Conservation (phyloP, 1,140 invertebrate genomes). For the Zaprionus africanus region DNA sequence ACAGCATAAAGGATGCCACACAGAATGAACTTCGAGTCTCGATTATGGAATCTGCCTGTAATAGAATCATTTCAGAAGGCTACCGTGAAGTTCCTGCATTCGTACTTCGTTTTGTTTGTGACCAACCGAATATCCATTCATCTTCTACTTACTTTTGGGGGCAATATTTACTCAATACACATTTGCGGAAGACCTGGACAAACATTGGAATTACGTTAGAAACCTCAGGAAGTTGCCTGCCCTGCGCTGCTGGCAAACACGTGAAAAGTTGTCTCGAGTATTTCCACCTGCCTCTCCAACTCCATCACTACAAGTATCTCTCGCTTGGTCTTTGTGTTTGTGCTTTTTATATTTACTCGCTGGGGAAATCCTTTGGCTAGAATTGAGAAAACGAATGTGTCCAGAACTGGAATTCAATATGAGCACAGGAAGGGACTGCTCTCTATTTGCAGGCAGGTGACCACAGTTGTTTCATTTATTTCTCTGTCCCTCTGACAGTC, state of each 20-base stretch:
- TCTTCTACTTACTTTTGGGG: constrained; percentile 19
- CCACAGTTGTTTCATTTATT: constrained; percentile 22
- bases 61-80: not conserved
- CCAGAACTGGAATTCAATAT: constrained; percentile 26
- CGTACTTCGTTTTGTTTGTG: not conserved
- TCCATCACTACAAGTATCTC: not conserved
- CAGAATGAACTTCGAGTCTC: not conserved
- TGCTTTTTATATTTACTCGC: constrained; percentile 14
- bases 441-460: constrained; percentile 13
- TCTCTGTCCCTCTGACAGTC: constrained; percentile 7
- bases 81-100: not conserved
- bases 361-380: constrained; percentile 10
- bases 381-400: constrained; percentile 18
- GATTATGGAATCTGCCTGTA: not conserved
- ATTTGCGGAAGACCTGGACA: constrained; percentile 8
- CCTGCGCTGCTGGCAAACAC: not conserved
- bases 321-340: not conserved
- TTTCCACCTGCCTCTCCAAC: not conserved
- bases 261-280: constrained; percentile 19
- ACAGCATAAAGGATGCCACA: not conserved
- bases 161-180: constrained; percentile 21
- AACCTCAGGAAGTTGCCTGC: constrained; percentile 9
- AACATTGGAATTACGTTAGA: constrained; percentile 27
- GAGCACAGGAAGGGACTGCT: constrained; percentile 14
- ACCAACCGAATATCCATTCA: constrained; percentile 1